Percentiles rank a stretch among this genome's conserved stretches.
Conservation (phyloP, 2,888 invertebrate genomes). For the Drosophila percnosoma region DNA sequence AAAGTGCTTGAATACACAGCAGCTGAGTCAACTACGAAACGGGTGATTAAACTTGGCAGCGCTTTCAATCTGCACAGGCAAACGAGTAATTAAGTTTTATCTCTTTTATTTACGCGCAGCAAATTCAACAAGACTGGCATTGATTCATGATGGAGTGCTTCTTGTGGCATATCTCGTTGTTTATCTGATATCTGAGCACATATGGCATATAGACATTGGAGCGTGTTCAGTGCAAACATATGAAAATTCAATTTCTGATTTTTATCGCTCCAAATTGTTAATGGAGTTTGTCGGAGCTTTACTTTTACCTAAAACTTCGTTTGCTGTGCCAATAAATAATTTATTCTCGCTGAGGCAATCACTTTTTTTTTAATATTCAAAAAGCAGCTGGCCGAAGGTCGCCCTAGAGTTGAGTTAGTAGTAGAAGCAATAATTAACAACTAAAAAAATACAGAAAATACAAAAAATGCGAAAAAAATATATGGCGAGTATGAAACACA, state of each 20-base stretch:
- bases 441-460: not conserved
- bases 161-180: conserved; percentile 4
- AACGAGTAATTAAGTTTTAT: conserved; percentile 63
- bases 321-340: conserved; percentile 2
- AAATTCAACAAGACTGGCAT: conserved; percentile 30
- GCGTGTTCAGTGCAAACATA: not conserved
- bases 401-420: conserved; percentile 71
- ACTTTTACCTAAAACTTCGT: conserved; percentile 6
- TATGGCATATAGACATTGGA: conserved; percentile 14
- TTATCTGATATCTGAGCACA: conserved; percentile 27
- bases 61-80: conserved; percentile 36
- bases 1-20: conserved; percentile 23
- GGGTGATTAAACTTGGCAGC: conserved; percentile 45
- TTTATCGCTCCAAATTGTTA: conserved; percentile 27
- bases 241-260: conserved; percentile 8
- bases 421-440: conserved; percentile 69
- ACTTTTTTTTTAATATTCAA: conserved; percentile 33
- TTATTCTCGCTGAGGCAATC: conserved; percentile 36
- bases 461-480: conserved; percentile 5
- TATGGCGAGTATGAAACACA: conserved; percentile 19
- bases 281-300: conserved; percentile 23
- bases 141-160: conserved; percentile 40
- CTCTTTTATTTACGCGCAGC: conserved; percentile 37
- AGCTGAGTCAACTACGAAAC: conserved; percentile 38
- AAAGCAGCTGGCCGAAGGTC: conserved; percentile 56